A percentile compares a stretch with the other conserved stretches of the same genome.
phyloP scores from a whole-genome alignment of 2,888 invertebrate genomes.

The Leucophora obtusa region DNA sequence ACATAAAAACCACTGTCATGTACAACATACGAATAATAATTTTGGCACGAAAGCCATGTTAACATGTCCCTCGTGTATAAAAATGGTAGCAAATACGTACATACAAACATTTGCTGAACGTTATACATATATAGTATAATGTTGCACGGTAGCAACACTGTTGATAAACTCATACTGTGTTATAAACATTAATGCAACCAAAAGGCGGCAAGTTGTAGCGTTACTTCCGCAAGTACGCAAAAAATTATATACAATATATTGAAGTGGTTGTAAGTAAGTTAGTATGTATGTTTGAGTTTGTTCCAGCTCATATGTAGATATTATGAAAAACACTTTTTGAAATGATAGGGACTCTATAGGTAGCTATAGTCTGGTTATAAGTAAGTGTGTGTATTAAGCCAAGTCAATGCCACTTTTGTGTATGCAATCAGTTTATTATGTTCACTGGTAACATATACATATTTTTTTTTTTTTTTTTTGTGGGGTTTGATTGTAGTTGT shows the following conservation, averaged over 20 bases:
- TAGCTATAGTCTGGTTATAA: conserved; percentile 26
- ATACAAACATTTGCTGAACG: background rate
- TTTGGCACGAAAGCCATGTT: conserved; percentile 77
- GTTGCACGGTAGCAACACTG: conserved; percentile 43
- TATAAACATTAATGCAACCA: conserved; percentile 52
- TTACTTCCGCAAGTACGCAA: conserved; percentile 58
- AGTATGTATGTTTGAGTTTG: conserved; percentile 13
- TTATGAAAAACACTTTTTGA: conserved; percentile 48
- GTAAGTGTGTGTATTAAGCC: conserved; percentile 48
- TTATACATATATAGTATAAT: background rate
- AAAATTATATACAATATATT: background rate
- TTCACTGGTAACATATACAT: conserved; percentile 33
- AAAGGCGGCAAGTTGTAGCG: conserved; percentile 62
- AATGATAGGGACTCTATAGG: conserved; percentile 41
- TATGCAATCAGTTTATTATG: conserved; percentile 68
- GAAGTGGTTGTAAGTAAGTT: conserved; percentile 24
- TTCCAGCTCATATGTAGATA: conserved; percentile 30
- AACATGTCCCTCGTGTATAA: conserved; percentile 75
- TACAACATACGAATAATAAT: conserved; percentile 75
- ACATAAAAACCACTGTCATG: conserved; percentile 68
- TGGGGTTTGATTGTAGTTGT: conserved; percentile 6
- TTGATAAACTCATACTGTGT: conserved; percentile 44
- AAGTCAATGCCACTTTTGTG: conserved; percentile 65
- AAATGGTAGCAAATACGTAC: conserved; percentile 32
- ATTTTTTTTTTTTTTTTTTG: conserved; percentile 13